phyloP scores from a whole-genome alignment of 2,888 invertebrate species.

The Teleogryllus oceanicus region DNA sequence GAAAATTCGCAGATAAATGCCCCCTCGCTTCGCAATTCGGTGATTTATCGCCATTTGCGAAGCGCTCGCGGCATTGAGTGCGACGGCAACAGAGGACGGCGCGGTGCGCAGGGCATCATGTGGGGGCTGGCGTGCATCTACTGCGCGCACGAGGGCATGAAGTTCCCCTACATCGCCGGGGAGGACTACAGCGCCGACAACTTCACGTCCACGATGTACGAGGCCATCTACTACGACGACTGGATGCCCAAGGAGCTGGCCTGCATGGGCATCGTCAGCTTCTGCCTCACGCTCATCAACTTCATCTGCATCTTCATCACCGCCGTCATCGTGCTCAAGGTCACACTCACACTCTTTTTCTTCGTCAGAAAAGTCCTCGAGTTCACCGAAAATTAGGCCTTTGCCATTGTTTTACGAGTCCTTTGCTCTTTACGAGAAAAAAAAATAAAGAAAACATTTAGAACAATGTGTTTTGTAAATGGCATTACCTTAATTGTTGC shows the following conservation, averaged over 20 bases:
- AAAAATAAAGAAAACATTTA: too few relatives aligned
- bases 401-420: too few relatives aligned
- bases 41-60: too few relatives aligned
- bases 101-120: conserved; percentile 58
- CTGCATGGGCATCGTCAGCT: conserved; percentile 74
- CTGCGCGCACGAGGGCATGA: conserved; percentile 63
- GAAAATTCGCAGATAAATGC: too few relatives aligned
- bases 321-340: conserved; percentile 72
- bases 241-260: conserved; percentile 74
- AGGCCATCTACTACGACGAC: conserved; percentile 57
- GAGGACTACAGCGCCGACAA: conserved; percentile 59
- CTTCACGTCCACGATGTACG: conserved; percentile 40
- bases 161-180: conserved; percentile 67
- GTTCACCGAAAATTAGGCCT: too few relatives aligned
- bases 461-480: too few relatives aligned
- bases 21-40: too few relatives aligned
- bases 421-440: too few relatives aligned
- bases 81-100: too few relatives aligned
- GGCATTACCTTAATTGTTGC: background rate
- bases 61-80: too few relatives aligned
- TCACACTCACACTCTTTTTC: conserved; percentile 39
- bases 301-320: conserved; percentile 79
- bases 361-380: background rate
- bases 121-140: conserved; percentile 73
- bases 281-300: conserved; percentile 74